phyloP scores from a whole-genome alignment of 2,113 vertebrate species.

The Mesoclemmys tuberculata region DNA sequence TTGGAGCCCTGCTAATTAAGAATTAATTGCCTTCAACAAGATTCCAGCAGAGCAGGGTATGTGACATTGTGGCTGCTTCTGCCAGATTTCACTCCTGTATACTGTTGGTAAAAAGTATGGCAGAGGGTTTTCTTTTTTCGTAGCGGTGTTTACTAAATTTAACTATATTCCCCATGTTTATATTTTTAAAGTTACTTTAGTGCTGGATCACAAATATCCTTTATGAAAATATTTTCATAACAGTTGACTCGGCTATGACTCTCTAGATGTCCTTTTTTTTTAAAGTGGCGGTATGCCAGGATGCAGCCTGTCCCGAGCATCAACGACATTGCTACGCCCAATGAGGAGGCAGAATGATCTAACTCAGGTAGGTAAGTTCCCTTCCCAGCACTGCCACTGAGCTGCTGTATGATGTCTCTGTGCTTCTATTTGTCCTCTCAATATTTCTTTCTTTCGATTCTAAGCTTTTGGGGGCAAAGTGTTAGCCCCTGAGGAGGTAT shows the following conservation, averaged over 20 bases:
- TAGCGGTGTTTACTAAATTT: background rate
- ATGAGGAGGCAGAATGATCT: background rate
- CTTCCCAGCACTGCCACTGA: background rate
- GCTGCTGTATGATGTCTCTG: background rate
- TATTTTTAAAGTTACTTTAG: background rate
- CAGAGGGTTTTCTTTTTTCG: too few species aligned
- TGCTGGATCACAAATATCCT: background rate
- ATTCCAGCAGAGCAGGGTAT: background rate
- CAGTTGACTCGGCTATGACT: background rate
- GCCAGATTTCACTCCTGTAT: background rate
- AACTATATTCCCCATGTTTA: background rate
- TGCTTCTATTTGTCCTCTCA: background rate
- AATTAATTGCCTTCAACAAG: background rate
- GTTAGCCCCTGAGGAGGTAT: background rate
- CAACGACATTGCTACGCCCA: background rate
- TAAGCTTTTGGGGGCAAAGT: background rate
- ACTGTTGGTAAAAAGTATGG: background rate
- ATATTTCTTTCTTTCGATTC: background rate
- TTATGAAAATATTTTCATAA: background rate
- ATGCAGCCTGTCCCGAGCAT: background rate
- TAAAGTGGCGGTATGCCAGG: background rate
- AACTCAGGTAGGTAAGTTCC: background rate
- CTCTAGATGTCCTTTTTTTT: background rate
- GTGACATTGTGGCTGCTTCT: background rate
- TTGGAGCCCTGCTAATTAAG: background rate